Evolutionary conservation across 1,140 invertebrate genomes (phyloP).

Genomic region (Meloidogyne floridensis): DNA sequence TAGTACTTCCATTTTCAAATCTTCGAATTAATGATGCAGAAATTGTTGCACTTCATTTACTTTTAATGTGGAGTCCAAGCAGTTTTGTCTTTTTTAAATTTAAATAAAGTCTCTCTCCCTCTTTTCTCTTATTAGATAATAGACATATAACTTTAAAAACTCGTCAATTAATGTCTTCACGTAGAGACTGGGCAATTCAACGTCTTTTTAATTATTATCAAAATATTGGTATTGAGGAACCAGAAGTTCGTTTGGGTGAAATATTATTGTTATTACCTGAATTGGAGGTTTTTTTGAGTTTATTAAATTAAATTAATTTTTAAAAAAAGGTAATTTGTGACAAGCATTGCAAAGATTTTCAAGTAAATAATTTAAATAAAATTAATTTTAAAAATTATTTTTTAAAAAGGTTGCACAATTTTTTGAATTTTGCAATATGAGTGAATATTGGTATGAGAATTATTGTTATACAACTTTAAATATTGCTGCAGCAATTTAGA

Average conservation of each 20-base stretch:
- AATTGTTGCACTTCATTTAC: constrained; percentile 37
- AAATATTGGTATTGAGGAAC: constrained; percentile 26
- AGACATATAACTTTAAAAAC: constrained; percentile 19
- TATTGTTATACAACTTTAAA: constrained; percentile 16
- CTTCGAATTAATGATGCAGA: constrained; percentile 41
- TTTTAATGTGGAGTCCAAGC: constrained; percentile 39
- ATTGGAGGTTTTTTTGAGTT: constrained; percentile 27
- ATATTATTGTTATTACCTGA: constrained; percentile 38
- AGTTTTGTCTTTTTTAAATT: constrained; percentile 18
- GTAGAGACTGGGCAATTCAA: constrained; percentile 35
- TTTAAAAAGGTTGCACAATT: constrained; percentile 28
- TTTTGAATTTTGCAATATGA: constrained; percentile 41
- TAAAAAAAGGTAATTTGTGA: constrained; percentile 26
- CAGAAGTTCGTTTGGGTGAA: constrained; percentile 37
- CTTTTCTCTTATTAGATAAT: constrained; percentile 21
- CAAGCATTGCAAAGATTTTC: constrained; percentile 26
- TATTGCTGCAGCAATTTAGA: constrained; percentile 1
- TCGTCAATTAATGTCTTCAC: constrained; percentile 30
- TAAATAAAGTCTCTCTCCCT: neutral
- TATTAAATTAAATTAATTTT: constrained; percentile 22
- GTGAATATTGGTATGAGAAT: constrained; percentile 30
- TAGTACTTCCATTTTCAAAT: constrained; percentile 37
- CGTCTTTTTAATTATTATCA: constrained; percentile 34
- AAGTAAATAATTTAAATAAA: neutral
- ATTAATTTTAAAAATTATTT: neutral